phyloP scores from a whole-genome alignment of 1,140 invertebrate species.

The Calephelis virginiensis region DNA sequence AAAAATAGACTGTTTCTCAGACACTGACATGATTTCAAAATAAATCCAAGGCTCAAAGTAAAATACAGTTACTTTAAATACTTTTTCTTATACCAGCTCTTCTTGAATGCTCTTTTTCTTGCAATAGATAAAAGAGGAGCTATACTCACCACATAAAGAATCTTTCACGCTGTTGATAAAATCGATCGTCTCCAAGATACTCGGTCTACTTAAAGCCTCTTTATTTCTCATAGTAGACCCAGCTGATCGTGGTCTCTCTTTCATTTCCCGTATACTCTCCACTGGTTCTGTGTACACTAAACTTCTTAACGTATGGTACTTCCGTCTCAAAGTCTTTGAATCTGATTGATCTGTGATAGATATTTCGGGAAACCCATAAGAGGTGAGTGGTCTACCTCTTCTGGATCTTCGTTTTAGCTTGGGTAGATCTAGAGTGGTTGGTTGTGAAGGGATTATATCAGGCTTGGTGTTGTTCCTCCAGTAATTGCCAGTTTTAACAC shows the following conservation, averaged over 20 bases:
- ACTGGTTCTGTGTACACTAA: constrained; percentile 65
- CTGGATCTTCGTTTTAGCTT: constrained; percentile 42
- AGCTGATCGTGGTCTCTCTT: constrained; percentile 56
- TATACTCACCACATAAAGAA: constrained; percentile 56
- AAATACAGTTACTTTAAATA: not conserved
- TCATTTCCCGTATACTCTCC: constrained; percentile 57
- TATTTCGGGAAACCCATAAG: constrained; percentile 66
- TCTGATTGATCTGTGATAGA: constrained; percentile 61
- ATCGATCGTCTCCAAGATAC: constrained; percentile 64
- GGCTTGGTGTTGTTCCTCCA: constrained; percentile 65
- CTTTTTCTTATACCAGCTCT: too few relatives aligned
- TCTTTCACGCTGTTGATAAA: constrained; percentile 70
- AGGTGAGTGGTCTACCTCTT: constrained; percentile 43
- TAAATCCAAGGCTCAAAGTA: not conserved
- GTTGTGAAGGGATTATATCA: constrained; percentile 57
- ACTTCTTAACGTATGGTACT: constrained; percentile 66
- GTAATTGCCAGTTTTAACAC: constrained; percentile 58
- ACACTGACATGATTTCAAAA: too few relatives aligned
- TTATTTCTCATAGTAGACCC: constrained; percentile 61
- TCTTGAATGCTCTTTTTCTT: too few relatives aligned
- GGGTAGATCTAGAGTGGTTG: constrained; percentile 36
- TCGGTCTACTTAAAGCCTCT: constrained; percentile 58
- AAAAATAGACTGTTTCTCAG: too few relatives aligned
- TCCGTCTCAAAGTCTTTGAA: constrained; percentile 55
- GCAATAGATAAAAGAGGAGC: not conserved